phyloP scores from a whole-genome alignment of 2,888 invertebrate species.

The Apoda limacodes region DNA sequence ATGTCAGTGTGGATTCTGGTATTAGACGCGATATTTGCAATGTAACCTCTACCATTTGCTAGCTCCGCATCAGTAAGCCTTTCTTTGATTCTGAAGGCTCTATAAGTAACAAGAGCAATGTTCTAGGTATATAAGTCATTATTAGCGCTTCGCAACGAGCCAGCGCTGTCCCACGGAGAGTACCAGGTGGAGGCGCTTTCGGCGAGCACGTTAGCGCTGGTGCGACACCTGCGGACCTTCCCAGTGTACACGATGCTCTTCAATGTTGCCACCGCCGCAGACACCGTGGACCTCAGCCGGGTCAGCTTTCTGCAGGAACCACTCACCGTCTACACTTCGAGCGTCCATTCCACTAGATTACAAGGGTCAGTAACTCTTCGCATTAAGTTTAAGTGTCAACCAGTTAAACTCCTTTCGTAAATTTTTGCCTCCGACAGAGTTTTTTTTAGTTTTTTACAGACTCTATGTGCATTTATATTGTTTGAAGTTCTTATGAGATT shows the following conservation, averaged over 20 bases:
- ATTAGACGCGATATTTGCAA: no score
- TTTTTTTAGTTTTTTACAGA: no score
- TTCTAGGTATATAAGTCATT: constrained; percentile 65
- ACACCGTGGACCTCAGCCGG: constrained; percentile 42
- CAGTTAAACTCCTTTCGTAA: no score
- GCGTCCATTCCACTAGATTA: constrained; percentile 34
- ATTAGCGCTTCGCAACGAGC: constrained; percentile 48
- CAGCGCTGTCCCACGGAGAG: constrained; percentile 45
- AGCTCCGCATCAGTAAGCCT: no score
- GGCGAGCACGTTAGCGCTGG: constrained; percentile 30
- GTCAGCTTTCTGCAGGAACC: constrained; percentile 26
- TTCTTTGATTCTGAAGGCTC: no score
- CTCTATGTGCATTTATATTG: no score
- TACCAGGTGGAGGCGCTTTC: constrained; percentile 36
- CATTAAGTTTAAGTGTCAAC: no score
- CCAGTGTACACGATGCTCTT: constrained; percentile 51
- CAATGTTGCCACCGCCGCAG: constrained; percentile 55
- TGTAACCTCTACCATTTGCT: no score
- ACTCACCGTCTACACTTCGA: constrained; percentile 34
- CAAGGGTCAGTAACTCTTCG: constrained; percentile 40
- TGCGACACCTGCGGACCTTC: constrained; percentile 32
- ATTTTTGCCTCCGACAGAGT: no score
- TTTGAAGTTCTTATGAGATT: no score
- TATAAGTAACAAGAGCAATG: no score
- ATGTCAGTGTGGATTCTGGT: no score